A percentile compares a stretch with the other conserved stretches of the same genome.
Evolutionary conservation across 2,113 vertebrate genomes (phyloP).

Genomic region (Columbina picui): DNA sequence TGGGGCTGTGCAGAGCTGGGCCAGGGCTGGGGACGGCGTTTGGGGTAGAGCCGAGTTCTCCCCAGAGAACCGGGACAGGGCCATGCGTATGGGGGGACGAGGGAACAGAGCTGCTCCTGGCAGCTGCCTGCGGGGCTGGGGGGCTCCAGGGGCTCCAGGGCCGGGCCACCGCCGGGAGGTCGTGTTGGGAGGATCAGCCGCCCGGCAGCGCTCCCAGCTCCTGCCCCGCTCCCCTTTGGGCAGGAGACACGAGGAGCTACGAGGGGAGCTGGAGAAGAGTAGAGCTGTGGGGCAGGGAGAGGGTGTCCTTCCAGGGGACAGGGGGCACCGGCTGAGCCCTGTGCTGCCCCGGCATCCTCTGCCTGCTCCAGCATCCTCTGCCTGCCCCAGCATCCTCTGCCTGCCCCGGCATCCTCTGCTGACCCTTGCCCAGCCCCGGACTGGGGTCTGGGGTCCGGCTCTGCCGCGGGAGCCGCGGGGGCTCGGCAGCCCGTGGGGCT

Average conservation of each 20-base stretch:
- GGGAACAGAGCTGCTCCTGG: not conserved
- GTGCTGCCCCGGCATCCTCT: no score
- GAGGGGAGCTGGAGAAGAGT: not conserved
- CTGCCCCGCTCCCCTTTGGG: not conserved
- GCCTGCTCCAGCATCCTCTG: not conserved
- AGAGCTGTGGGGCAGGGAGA: rapidly evolving
- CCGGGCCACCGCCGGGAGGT: no score
- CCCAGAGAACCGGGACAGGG: rapidly evolving
- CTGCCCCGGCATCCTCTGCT: no score
- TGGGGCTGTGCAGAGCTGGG: not conserved
- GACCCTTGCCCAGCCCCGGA: no score
- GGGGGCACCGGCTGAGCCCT: rapidly evolving
- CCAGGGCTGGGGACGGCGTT: rapidly evolving
- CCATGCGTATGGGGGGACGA: rapidly evolving
- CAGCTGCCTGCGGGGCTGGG: not conserved
- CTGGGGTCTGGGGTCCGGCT: no score
- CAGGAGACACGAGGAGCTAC: not conserved
- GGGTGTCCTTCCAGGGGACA: not conserved
- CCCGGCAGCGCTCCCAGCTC: not conserved
- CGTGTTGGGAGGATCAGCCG: rapidly evolving
- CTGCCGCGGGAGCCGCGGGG: no score
- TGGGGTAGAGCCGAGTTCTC: no score
- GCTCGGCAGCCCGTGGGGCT: not conserved
- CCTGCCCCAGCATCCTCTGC: no score
- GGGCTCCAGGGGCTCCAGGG: not conserved